Evolutionary conservation across 2,113 vertebrate species (phyloP).

Genomic region (Nesoenas mayeri): DNA sequence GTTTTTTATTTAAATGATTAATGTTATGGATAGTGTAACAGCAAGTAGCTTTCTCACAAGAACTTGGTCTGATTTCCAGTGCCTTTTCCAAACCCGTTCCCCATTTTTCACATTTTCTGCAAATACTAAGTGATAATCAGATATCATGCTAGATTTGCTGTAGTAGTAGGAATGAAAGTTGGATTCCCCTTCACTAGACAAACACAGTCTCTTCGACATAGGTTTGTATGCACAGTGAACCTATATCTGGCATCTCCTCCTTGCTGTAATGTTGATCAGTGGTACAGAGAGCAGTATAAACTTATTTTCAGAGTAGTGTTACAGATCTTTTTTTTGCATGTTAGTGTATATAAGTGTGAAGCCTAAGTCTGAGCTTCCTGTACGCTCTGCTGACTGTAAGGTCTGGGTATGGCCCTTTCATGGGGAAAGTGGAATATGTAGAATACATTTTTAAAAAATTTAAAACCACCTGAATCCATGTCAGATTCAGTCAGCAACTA

Average conservation of each 20-base stretch:
- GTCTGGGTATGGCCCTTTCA: background rate
- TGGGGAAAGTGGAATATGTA: background rate
- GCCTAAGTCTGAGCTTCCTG: background rate
- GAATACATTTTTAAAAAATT: background rate
- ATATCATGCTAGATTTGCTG: background rate
- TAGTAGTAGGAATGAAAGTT: background rate
- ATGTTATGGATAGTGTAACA: background rate
- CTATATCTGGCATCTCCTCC: background rate
- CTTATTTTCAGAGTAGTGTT: background rate
- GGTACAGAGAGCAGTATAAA: background rate
- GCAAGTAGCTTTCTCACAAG: background rate
- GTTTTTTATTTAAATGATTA: background rate
- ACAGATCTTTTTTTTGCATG: background rate
- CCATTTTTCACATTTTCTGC: background rate
- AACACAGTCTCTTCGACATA: background rate
- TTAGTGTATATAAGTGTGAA: background rate
- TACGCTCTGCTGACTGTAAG: background rate
- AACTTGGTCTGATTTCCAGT: background rate
- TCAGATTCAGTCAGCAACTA: background rate
- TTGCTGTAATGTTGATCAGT: background rate
- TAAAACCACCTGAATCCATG: background rate
- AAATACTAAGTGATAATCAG: background rate
- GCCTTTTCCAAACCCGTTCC: background rate
- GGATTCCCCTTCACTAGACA: background rate
- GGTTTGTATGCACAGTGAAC: background rate